Base-by-base conservation (phyloP, 2,113 vertebrate species). In the Callionymus lyra region DNA sequence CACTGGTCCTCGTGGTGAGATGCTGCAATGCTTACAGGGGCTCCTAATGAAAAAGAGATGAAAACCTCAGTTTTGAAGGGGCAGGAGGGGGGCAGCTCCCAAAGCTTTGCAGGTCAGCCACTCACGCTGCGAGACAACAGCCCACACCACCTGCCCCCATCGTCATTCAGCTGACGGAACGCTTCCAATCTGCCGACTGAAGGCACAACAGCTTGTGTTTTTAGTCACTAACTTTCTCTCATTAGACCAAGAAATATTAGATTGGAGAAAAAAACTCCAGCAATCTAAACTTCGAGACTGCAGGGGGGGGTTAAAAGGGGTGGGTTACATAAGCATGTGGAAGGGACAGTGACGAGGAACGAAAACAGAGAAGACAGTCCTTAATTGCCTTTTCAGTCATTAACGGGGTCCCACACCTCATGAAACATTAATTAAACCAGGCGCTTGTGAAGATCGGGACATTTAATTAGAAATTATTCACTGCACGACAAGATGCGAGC, bases 391-490 rank as follows among this genome's bases (percentile, higher is more conserved):
- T 77, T 68, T 77, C 66, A 65, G 72, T 80, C 77, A 80, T 80
- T 77, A 80, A 69, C 62, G 32, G 72, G 69, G 72, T 69, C 66
- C 72, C 71, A 68, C 72, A 77, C 74, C 72, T 76, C 74, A 75
- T 81, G 72, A 77, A 77, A 77, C 79, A 78, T 83, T 81, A 81
- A 80, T 82, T 76, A 79, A 68, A 68, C 38, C 15, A 11, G 59
- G 58, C 44, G 42, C 53, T 27, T 12, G 47, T 40, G 12, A 50
- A 69, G 74, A 84, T 78, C 74, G 65, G 47, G 61, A 62, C 4
- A 51, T 68, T 79, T 81, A 83, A 83, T 83, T 78, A 81, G 67
- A 76, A 78, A 77, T 70, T 57, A 77, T 77, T 76, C 72, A 77
- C 60, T 35, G 68, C 31, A 31, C 50, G 53, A 60, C 37, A 27